Evolutionary conservation across 1,140 invertebrate genomes (phyloP), one percentile per base, ranked within the genome.

Genomic region (Bombus confusus): DNA sequence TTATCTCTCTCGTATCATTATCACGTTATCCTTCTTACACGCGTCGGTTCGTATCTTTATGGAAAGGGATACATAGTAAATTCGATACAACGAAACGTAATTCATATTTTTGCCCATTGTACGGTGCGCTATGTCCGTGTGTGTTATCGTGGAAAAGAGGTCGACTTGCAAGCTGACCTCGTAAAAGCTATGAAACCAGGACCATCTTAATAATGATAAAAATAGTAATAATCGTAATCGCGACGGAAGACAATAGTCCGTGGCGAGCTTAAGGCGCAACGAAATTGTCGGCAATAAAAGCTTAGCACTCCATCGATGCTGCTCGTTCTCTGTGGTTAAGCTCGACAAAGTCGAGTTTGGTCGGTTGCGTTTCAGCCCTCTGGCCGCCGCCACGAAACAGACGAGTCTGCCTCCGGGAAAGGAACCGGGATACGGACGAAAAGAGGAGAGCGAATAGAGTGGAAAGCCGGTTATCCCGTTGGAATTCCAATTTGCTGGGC

Each of bases 401-500:
- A 75, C 73, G 73, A 64, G 22, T 25, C 3, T 64, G 22, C 28
- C 22, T 3, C 39, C 34, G 43, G 47, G n/a, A 43, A 62, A 31
- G 39, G 5, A 34, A 10, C 3, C 41, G 57, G 39, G 66, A 82
- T 82, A 82, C 75, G 71, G 71, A n/a, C 41, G 69, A 31, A 64
- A 37, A 74, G 75, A 62, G 52, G 6, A 22, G 57, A 74, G 31
- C 41, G 81, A 77, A 78, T 83, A 68, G 64, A 68, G 74, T 41
- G 59, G 81, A 57, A 78, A 83, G 74, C 41, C 81, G 66, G 75
- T 78, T 83, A 78, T 83, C 74, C 75, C 47, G 43, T 64, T 69
- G 82, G 82, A 83, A 79, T 83, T 83, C 82, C 75, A 83, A 83
- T 83, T 83, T 83, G 43, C 62, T 43, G 37, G 57, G 28, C 3